A percentile compares a stretch with the other conserved stretches of the same genome.
phyloP scores from a whole-genome alignment of 2,888 invertebrate genomes.

The Eilema sororculum region DNA sequence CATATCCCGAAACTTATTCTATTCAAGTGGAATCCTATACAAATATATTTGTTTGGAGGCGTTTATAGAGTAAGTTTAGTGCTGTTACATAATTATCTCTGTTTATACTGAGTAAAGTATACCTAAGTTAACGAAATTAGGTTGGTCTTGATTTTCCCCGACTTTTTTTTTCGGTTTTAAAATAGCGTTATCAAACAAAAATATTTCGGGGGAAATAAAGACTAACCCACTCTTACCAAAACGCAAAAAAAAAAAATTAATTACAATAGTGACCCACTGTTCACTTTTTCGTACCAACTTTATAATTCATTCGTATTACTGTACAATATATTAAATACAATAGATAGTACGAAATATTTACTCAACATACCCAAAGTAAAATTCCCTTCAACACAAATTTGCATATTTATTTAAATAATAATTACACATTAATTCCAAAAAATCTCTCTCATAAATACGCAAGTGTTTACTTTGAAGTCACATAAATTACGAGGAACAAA shows the following conservation, averaged over 20 bases:
- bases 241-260: not conserved
- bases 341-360: not conserved
- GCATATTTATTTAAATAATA: not conserved
- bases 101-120: not conserved
- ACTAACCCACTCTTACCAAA: not conserved
- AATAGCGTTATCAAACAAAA: too few species aligned
- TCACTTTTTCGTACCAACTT: not conserved
- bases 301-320: not conserved
- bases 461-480: not conserved
- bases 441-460: not conserved
- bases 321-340: not conserved
- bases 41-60: too few species aligned
- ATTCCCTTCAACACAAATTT: not conserved
- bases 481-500: not conserved
- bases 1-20: not conserved
- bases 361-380: not conserved
- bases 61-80: not conserved
- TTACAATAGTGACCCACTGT: not conserved
- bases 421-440: not conserved
- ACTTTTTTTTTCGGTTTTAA: too few species aligned
- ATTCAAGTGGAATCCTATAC: too few species aligned
- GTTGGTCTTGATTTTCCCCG: too few species aligned
- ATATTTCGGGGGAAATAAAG: too few species aligned
- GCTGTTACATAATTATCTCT: not conserved
- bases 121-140: not conserved